These are phyloP conservation scores for Noctua pronuba DNA, from an alignment of 2,888 invertebrate species.

Conservation along the genomic window DNA sequence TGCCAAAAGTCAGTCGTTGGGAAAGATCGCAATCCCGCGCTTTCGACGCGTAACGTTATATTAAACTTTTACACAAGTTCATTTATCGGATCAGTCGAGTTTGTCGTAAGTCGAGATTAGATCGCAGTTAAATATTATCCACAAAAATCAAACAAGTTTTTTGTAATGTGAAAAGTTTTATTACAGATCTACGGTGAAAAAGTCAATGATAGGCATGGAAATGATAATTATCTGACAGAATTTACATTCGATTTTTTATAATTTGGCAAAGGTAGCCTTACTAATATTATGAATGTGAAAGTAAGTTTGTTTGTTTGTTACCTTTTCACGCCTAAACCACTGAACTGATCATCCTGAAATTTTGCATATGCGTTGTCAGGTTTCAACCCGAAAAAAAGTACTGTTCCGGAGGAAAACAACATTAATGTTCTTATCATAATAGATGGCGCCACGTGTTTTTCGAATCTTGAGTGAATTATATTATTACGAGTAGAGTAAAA, in stretches of 20 bases:
- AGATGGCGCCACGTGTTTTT: no score
- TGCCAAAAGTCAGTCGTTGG: slow-evolving; percentile 69
- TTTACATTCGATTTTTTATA: neutral
- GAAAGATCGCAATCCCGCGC: slow-evolving; percentile 73
- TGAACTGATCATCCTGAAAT: no score
- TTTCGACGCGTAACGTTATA: slow-evolving; percentile 68
- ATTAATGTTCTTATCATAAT: no score
- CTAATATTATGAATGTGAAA: no score
- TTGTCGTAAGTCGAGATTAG: slow-evolving; percentile 64
- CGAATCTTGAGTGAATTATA: no score
- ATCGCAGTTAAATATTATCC: slow-evolving; percentile 56
- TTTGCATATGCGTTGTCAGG: no score
- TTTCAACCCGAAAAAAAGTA: no score
- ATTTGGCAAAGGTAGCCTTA: neutral
- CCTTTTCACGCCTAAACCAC: no score
- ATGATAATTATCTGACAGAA: neutral
- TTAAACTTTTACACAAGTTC: slow-evolving; percentile 71
- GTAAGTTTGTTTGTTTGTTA: no score
- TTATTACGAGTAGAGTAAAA: no score
- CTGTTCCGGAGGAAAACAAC: no score
- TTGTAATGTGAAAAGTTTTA: slow-evolving; percentile 53
- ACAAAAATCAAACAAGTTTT: slow-evolving; percentile 53
- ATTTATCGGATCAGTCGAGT: slow-evolving; percentile 70
- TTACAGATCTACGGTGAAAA: neutral
- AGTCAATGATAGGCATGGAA: neutral